Percentiles rank a stretch among this genome's conserved stretches.
Conservation (phyloP, 2,113 vertebrate genomes). For the Carlito syrichta region DNA sequence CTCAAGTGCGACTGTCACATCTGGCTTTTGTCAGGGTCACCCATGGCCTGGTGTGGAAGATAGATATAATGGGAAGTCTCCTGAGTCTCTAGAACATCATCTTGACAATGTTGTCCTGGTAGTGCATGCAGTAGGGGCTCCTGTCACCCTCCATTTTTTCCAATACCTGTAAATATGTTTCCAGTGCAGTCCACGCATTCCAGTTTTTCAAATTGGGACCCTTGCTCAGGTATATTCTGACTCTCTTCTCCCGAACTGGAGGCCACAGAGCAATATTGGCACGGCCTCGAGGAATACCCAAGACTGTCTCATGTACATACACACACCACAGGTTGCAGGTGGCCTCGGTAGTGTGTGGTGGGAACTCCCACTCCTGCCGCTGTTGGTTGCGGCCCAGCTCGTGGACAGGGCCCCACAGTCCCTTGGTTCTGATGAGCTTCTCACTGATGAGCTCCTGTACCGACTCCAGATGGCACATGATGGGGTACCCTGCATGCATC, state of each 20-base stretch:
- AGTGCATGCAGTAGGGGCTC: rapidly evolving
- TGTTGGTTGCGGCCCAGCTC: constrained; percentile 84
- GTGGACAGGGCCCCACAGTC: constrained; percentile 84
- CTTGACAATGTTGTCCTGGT: background rate
- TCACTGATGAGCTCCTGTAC: constrained; percentile 73
- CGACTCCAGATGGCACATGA: constrained; percentile 82
- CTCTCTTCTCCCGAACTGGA: constrained; percentile 70
- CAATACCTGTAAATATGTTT: constrained; percentile 85
- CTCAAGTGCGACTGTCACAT: too few species aligned
- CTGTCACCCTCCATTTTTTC: background rate
- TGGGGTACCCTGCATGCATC: constrained; percentile 88
- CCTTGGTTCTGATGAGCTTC: constrained; percentile 73
- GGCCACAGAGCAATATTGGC: constrained; percentile 74
- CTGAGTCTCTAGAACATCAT: background rate
- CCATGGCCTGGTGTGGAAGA: background rate
- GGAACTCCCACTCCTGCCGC: constrained; percentile 77
- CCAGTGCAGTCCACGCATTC: constrained; percentile 81
- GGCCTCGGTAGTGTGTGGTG: constrained; percentile 79
- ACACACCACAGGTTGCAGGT: constrained; percentile 83
- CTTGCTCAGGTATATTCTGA: constrained; percentile 77
- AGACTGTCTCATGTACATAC: constrained; percentile 82
- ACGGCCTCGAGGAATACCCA: constrained; percentile 79
- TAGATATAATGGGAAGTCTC: background rate
- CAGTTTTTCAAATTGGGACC: constrained; percentile 80
- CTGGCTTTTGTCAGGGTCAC: background rate